Evolutionary conservation across 1,140 invertebrate genomes (phyloP).

Genomic region (Agrilus planipennis): DNA sequence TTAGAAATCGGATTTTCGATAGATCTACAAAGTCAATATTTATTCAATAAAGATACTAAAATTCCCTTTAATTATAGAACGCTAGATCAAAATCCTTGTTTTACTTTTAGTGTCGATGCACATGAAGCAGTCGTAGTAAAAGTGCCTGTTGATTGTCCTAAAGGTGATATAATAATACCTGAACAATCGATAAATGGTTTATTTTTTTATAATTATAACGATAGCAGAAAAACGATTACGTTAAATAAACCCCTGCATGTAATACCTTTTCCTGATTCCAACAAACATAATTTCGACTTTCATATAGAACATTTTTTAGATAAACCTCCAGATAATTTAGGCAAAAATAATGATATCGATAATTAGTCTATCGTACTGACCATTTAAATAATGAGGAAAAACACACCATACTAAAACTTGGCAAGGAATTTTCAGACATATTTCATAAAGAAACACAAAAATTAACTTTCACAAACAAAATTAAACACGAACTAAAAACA

Average conservation of each 20-base stretch:
- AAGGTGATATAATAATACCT: constrained; percentile 4
- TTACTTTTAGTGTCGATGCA: constrained; percentile 3
- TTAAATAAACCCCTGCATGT: constrained; percentile 1
- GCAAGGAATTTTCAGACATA: too few species aligned
- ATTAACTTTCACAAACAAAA: too few species aligned
- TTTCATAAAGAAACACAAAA: too few species aligned
- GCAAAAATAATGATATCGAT: too few species aligned
- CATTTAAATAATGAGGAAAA: too few species aligned
- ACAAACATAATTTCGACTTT: background rate
- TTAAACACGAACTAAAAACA: too few species aligned
- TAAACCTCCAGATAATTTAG: background rate
- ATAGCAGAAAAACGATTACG: background rate
- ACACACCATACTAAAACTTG: too few species aligned
- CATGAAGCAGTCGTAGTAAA: constrained; percentile 1
- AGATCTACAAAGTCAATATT: constrained; percentile 10
- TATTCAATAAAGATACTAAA: constrained; percentile 9
- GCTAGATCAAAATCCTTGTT: background rate
- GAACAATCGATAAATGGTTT: constrained; percentile 5
- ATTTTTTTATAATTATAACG: constrained; percentile 4
- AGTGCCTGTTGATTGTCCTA: constrained; percentile 3
- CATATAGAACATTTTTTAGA: background rate
- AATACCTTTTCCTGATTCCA: background rate
- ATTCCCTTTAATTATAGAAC: constrained; percentile 13
- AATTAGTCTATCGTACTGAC: too few species aligned
- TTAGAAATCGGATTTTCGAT: constrained; percentile 12